These are phyloP conservation scores for Lochmaea crataegi DNA, from an alignment of 2,888 invertebrate genomes.

Conservation along the genomic window DNA sequence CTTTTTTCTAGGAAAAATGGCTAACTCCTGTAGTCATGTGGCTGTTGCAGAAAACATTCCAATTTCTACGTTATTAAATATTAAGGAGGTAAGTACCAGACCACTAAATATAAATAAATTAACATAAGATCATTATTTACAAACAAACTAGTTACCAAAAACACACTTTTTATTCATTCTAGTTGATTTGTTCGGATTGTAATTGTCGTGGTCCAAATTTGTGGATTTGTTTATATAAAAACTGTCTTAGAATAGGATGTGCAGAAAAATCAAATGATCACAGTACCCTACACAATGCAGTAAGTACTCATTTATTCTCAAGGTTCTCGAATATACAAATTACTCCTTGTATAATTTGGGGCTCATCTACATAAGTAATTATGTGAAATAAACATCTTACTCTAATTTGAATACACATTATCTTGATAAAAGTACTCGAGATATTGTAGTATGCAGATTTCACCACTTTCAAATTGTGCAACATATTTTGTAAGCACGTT, in stretches of 20 bases:
- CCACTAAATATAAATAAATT: conserved; percentile 13
- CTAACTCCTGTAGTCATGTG: conserved; percentile 58
- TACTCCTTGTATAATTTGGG: too few relatives aligned
- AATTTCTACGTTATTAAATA: conserved; percentile 55
- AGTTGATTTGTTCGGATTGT: conserved; percentile 75
- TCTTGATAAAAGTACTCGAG: background rate
- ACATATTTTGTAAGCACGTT: conserved; percentile 3
- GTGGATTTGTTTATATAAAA: conserved; percentile 86
- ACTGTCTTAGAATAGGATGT: conserved; percentile 86
- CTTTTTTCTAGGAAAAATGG: conserved; percentile 45
- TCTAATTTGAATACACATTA: background rate
- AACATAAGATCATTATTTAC: conserved; percentile 17
- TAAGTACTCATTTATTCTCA: conserved; percentile 57
- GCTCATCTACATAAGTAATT: too few relatives aligned
- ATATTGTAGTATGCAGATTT: background rate
- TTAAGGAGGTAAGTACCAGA: conserved; percentile 55
- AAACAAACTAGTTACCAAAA: conserved; percentile 13
- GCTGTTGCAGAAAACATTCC: conserved; percentile 58
- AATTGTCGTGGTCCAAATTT: conserved; percentile 80
- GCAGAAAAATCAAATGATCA: conserved; percentile 86
- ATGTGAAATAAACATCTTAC: too few relatives aligned
- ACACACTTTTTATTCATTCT: conserved; percentile 23
- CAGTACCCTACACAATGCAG: conserved; percentile 82
- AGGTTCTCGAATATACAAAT: background rate
- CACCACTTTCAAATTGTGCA: too few relatives aligned